phyloP scores from a whole-genome alignment of 37 sponge, comb jelly and placozoan genomes.

The Halichondria panicea region DNA sequence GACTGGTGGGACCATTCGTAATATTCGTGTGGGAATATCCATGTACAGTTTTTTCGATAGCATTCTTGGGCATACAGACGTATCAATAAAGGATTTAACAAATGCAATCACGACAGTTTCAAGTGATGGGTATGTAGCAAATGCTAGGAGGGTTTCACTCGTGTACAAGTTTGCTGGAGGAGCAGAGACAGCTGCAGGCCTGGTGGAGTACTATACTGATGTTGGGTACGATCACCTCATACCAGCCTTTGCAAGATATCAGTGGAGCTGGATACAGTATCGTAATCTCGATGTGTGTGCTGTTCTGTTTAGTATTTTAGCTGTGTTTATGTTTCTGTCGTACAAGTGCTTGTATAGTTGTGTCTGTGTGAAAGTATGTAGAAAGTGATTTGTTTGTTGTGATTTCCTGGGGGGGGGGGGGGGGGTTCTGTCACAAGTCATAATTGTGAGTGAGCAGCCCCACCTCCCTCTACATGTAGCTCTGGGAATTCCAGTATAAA shows the following conservation, averaged over 20 bases:
- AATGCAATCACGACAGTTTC: constrained; percentile 2
- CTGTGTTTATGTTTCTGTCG: background rate
- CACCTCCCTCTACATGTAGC: no score
- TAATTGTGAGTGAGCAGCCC: no score
- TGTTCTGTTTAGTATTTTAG: background rate
- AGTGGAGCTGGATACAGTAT: constrained; percentile 63
- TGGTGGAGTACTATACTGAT: constrained; percentile 54
- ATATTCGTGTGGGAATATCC: constrained; percentile 3
- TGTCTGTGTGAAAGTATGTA: no score
- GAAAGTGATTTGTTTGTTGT: no score
- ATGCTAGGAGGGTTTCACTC: background rate
- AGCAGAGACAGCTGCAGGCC: constrained; percentile 37
- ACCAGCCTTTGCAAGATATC: constrained; percentile 46
- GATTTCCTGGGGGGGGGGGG: no score
- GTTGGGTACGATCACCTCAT: constrained; percentile 63
- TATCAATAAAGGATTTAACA: constrained; percentile 1
- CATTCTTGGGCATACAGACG: background rate
- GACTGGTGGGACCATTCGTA: constrained; percentile 12
- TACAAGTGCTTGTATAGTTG: no score
- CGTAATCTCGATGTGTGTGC: constrained; percentile 60
- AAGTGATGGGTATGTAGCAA: constrained; percentile 2
- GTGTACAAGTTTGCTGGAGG: constrained; percentile 45
- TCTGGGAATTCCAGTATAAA: no score
- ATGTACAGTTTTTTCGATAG: background rate
- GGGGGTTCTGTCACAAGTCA: no score